Base-by-base conservation (phyloP, 2,113 vertebrate genomes). In the Athene cunicularia region DNA sequence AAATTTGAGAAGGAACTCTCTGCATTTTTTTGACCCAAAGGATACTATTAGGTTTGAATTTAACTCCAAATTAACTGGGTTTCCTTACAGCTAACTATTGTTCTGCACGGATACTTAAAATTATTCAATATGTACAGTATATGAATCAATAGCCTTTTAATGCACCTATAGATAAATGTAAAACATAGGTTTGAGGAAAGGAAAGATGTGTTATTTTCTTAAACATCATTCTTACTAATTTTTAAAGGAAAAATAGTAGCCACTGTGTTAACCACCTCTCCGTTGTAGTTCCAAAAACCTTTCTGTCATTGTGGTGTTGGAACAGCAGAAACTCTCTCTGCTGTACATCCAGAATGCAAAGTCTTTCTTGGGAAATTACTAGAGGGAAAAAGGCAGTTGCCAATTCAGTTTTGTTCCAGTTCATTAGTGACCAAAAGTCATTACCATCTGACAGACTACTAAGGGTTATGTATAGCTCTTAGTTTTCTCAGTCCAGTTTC, bases 381-480 rank as follows among this genome's bases (percentile, higher is more conserved):
- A 71, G 20, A 88, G 32, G 59, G n/a, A 63, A 73, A 85, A 95
- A 74, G 23, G 37, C 8, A 6, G 37, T 55, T 95, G 55, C n/a
- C 63, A 94, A 71, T 66, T 86, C 71, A 59, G 47, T 83, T 96
- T 83, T 92, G 58, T 92, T 93, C 55, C 81, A 95, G 71, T 63
- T 92, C 86, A 88, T 93, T 92, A 92, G 71, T 63, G n/a, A 77
- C 27, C 0, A 0, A 72, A 90, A 97, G 52, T 64, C 83, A 87
- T 74, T 86, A 96, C 41, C 10, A 1, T 49, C 53, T 84, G 76
- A 96, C 59, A 90, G 88, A 88, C 84, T 79, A 58, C 68, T 80
- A 92, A 67, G n/a, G 24, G 26, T 77, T 88, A 79, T 64, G 19
- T 41, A 52, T 24, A 41, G 27, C 4, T 93, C 58, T 81, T 18